Base-by-base conservation (phyloP, 2,888 invertebrate species). In the Microctonus aethiopoides region DNA sequence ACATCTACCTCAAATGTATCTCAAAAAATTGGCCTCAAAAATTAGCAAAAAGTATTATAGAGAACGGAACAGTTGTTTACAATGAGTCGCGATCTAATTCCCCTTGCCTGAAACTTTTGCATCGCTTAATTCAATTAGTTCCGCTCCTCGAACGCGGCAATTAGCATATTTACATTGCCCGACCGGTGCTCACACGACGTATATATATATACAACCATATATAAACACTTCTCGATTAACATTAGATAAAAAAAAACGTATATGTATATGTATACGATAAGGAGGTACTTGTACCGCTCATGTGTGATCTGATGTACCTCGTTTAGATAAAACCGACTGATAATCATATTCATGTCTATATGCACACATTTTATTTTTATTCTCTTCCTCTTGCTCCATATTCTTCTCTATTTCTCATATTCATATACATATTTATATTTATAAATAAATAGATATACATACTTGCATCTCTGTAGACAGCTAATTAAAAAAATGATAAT, bases 111-210 rank as follows among this genome's bases (percentile, higher is more conserved):
- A 75, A 78, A 76, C 77, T 80, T 80, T 80, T 79, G 74, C 78
- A 70, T 76, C 76, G 77, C 70, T 73, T 78, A 78, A 81, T 80
- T 81, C 76, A 77, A 79, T 81, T 81, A 81, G 81, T 79, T 74
- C 75, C 76, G 79, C 76, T 77, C 67, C 75, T 80, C 68, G 71
- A 71, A 72, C 71, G 62, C 62, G 71, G 73, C 75, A 77, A 81
- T 81, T 82, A 81, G 78, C 81, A 79, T 80, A 78, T 78, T 78
- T 74, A 73, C 73, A 72, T 73, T 63, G 72, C 70, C 74, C 68
- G 60, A 69, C 41, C 24, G 62, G 59, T 63, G 57, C 71, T 51
- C 66, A 46, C 54, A 61, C 63, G 57, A 65, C 36, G 63, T 68
- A 1, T 66, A 24, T 29, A 16, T 68, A 1, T 66, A 24, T 29